Evolutionary conservation across 2,113 vertebrate genomes (phyloP).

Genomic region (Apistogramma diplotaenia): DNA sequence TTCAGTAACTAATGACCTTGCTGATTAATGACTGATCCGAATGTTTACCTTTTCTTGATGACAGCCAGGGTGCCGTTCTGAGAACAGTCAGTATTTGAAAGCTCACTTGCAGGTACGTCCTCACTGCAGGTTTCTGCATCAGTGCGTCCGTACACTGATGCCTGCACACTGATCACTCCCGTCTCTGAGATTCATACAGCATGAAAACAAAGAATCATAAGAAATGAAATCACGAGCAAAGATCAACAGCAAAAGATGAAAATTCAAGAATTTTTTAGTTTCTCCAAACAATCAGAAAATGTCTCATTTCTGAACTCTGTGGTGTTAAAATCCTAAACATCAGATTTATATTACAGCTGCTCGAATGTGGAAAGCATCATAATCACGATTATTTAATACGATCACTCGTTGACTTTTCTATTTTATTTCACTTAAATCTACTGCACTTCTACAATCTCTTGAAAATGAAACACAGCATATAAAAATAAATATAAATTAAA

Average conservation of each 20-base stretch:
- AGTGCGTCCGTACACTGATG: constrained; percentile 4
- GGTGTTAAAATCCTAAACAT: background rate
- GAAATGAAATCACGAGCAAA: background rate
- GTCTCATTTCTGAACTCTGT: background rate
- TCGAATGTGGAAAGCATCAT: no score
- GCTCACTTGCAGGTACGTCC: background rate
- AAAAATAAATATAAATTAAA: no score
- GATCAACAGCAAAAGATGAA: no score
- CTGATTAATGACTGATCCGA: background rate
- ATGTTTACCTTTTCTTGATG: constrained; percentile 6
- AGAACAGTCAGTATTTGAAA: background rate
- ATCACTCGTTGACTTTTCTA: no score
- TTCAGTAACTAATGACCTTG: no score
- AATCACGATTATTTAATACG: no score
- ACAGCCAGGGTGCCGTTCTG: background rate
- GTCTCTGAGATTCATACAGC: background rate
- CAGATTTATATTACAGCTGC: no score
- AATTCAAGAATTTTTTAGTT: background rate
- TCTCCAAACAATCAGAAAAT: background rate
- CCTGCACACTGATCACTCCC: constrained; percentile 13
- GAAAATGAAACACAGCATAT: no score
- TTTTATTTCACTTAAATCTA: no score
- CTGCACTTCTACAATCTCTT: no score
- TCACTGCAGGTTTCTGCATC: constrained; percentile 19
- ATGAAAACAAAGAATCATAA: background rate